Evolutionary conservation across 1,140 invertebrate genomes (phyloP).

Genomic region (Epicauta chinensis): DNA sequence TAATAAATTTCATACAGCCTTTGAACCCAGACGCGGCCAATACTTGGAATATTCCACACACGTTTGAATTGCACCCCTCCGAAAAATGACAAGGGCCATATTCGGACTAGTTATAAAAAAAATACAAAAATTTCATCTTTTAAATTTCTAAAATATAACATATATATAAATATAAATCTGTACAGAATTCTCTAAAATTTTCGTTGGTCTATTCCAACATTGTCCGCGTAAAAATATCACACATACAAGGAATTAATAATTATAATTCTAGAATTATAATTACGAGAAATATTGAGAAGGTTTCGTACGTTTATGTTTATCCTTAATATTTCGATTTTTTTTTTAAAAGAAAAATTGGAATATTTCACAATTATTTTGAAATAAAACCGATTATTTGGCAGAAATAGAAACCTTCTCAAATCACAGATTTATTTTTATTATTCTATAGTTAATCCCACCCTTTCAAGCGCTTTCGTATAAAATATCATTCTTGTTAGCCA

Average conservation of each 20-base stretch:
- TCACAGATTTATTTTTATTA: constrained; percentile 40
- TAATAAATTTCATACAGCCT: constrained; percentile 31
- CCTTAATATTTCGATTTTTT: not conserved
- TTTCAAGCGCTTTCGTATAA: constrained; percentile 13
- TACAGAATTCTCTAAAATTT: not conserved
- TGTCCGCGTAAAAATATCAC: constrained; percentile 35
- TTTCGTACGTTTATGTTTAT: constrained; percentile 33
- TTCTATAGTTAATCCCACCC: constrained; percentile 12
- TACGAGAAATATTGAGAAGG: constrained; percentile 41
- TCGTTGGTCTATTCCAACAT: constrained; percentile 14
- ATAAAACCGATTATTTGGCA: too few species aligned
- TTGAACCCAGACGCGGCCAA: constrained; percentile 19
- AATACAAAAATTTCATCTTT: not conserved
- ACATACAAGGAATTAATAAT: constrained; percentile 42
- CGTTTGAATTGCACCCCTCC: constrained; percentile 1
- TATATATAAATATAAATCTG: too few species aligned
- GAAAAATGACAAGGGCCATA: constrained; percentile 4
- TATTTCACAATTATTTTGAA: too few species aligned
- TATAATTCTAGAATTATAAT: constrained; percentile 41
- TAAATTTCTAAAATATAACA: not conserved
- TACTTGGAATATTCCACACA: constrained; percentile 9
- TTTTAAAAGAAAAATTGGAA: too few species aligned
- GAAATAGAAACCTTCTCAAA: constrained; percentile 39
- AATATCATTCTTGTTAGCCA: not conserved
- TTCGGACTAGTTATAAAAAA: constrained; percentile 6